Evolutionary conservation across 2,113 vertebrate genomes (phyloP), one percentile per base, ranked within the genome.

Genomic region (Lagopus muta): DNA sequence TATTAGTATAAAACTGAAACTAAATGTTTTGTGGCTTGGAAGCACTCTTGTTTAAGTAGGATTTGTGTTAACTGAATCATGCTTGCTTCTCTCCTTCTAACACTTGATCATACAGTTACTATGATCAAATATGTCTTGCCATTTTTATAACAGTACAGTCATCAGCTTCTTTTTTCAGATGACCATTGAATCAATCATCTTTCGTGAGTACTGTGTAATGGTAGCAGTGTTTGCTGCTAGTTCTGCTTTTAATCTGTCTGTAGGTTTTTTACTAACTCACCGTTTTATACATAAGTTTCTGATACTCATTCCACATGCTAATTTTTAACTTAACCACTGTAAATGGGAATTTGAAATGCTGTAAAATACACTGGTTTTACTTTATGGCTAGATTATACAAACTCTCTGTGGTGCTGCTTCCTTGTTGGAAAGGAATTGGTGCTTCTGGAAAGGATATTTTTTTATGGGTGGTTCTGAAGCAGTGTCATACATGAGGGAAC

Each of bases 301-400:
- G 40, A 88, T 86, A 87, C 13, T 90, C 84, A 94, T 96, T 95
- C 89, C 93, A 69, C 61, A 79, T 77, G 76, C 75, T 87, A 22
- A 30, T 61, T 88, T 73, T 72, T 74, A 80, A 36, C 60, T 62
- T 93, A 42, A 54, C 57, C 67, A 55, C 69, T 87, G 19, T 89
- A 95, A 89, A 77, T 92, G 84, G 79, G 90, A 82, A 32, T 52
- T 86, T 60, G 79, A 84, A 94, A 52, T 34, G 38, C 78, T 62
- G 58, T 90, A 61, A 62, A 25, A 17, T 83, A 14, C 27, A 10
- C 54, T 57, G 28, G 15, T 84, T 10, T 89, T 91, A 11, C 70
- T 85, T 79, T 80, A 19, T 6, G 1, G 9, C 55, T 64, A 21
- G 55, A 18, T 45, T 45, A 60, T 72, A 74, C 9, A 18, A 60